phyloP scores from a whole-genome alignment of 2,888 invertebrate genomes.

The Noctua fimbriata region DNA sequence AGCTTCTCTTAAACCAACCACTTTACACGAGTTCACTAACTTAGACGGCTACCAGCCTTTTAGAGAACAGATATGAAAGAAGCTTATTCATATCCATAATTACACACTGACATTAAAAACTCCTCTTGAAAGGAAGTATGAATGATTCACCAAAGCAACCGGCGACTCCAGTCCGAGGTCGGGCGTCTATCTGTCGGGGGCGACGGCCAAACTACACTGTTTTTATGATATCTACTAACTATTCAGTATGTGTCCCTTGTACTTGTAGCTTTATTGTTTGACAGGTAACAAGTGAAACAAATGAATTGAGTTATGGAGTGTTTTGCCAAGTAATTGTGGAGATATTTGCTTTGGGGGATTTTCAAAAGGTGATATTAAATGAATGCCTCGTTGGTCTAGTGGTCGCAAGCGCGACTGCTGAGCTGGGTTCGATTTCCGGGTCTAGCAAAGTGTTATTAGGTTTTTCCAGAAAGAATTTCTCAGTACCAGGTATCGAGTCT shows the following conservation, averaged over 20 bases:
- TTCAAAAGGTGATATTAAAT: background rate
- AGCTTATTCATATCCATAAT: slow-evolving; percentile 26
- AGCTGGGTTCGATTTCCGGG: too few relatives aligned
- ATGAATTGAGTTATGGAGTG: slow-evolving; percentile 1
- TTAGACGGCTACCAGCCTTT: background rate
- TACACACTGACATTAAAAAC: slow-evolving; percentile 33
- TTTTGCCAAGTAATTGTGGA: background rate
- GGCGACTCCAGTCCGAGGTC: slow-evolving; percentile 44
- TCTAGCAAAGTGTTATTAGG: too few relatives aligned
- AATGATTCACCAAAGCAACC: slow-evolving; percentile 48
- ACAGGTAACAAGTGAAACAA: slow-evolving; percentile 46
- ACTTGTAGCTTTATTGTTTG: slow-evolving; percentile 14
- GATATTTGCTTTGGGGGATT: background rate
- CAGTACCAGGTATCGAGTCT: too few relatives aligned
- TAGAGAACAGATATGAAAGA: background rate
- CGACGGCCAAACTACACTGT: slow-evolving; percentile 47
- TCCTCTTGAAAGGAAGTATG: slow-evolving; percentile 46
- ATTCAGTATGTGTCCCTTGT: slow-evolving; percentile 40
- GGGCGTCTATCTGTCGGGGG: slow-evolving; percentile 45
- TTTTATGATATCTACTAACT: slow-evolving; percentile 58
- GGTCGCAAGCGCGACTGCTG: too few relatives aligned
- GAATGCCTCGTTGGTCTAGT: too few relatives aligned
- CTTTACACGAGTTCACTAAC: background rate
- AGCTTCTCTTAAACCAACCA: background rate
- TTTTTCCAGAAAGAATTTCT: too few relatives aligned